phyloP scores from a whole-genome alignment of 30 jellyfish, hydroid and myxozoan genomes.

The Sanderia malayensis region DNA sequence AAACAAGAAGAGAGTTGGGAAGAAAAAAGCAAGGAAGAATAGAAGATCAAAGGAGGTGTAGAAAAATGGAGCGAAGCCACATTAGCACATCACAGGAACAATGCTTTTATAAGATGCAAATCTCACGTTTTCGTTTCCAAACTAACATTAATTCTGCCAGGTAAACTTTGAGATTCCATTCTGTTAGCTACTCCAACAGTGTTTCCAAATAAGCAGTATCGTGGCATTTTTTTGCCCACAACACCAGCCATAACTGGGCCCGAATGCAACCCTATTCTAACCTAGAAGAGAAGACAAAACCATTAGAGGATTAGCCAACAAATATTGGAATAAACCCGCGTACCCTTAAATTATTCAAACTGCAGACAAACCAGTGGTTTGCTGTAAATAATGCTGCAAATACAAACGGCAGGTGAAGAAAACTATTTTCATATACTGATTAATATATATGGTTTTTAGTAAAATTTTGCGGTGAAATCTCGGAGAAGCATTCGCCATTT shows the following conservation, averaged over 20 bases:
- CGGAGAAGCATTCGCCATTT: neutral
- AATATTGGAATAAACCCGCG: no score
- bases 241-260: slow-evolving; percentile 96
- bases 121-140: slow-evolving; percentile 63
- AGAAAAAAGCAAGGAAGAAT: neutral
- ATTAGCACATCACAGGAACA: no score
- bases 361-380: no score
- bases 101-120: no score
- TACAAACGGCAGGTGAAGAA: neutral
- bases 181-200: slow-evolving; percentile 74
- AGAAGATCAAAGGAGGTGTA: neutral
- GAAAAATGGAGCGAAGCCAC: no score
- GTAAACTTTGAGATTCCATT: slow-evolving; percentile 76
- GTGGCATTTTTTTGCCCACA: slow-evolving; percentile 85
- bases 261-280: slow-evolving; percentile 75
- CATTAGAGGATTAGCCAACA: no score
- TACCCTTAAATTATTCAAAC: no score
- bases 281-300: slow-evolving; percentile 22
- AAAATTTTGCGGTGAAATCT: neutral
- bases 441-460: neutral
- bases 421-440: neutral
- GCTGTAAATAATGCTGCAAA: no score
- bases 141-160: slow-evolving; percentile 77
- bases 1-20: neutral
- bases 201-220: slow-evolving; percentile 82